Evolutionary conservation across 92 coral and sea anemone genomes (phyloP), one percentile per base, ranked within the genome.

Genomic region (Meandrina meandrites): DNA sequence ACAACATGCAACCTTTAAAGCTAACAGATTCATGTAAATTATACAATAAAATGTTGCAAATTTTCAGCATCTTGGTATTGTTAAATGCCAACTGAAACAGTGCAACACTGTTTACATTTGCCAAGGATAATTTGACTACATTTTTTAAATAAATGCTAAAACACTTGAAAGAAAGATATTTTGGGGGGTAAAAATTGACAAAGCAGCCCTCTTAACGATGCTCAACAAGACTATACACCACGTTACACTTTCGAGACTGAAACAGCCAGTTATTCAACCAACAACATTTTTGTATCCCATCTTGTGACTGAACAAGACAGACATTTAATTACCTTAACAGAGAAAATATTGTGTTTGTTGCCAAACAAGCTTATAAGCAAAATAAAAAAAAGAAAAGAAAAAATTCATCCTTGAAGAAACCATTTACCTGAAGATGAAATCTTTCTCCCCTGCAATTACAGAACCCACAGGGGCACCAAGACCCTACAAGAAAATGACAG

Each of bases 401-500:
- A 40, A 40, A 6, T 27, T n/a, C 31, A 9, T 28, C 35, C 71
- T 66, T 66, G 34, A 66, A 66, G 28, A 60, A 60, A 48, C 68
- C 34, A 42, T 31, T 24, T 86, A 94, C 98, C 96, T 93, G 42
- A 85, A 57, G 4, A 94, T 93, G 70, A 94, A 93, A 27, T 94
- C 93, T 84, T 87, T 91, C n/a, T 82, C 78, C 31, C 98, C 98
- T 77, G 93, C 96, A 86, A 94, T 79, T n/a, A 94, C 34, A 45
- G 98, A 94, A 24, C 98, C 98, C 22, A 94, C 93, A 14, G 98
- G 98, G 51, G 96, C 93, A 32, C 98, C 98, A 24, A 94, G 91
- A 16, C 87, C 96, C 98, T 94, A 50, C 36, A 79, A 40, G 80
- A 7, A 82, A 68, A 85, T 51, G 12, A 37, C 10, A 60, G 27